These are phyloP conservation scores for Hydrocynus forskahlii DNA, from an alignment of 2,797 vertebrate genomes.

Conservation along the genomic window DNA sequence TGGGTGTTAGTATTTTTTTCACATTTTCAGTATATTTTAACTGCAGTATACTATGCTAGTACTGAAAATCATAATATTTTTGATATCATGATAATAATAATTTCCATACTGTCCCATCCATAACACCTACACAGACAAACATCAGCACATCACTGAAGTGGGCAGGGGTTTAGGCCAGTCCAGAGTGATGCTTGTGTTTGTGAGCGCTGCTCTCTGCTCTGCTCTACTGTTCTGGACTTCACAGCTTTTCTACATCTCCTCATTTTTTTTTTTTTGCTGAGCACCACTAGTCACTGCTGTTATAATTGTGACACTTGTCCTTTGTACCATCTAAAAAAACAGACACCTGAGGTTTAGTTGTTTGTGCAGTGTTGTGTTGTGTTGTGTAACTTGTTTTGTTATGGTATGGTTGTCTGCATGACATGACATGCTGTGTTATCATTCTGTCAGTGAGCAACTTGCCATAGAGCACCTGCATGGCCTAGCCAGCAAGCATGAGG, in stretches of 20 bases:
- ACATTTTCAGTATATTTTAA: background rate
- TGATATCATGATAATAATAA: background rate
- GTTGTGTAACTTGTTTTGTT: slow-evolving; percentile 21
- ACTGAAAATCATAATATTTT: background rate
- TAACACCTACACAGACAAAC: background rate
- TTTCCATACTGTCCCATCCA: background rate
- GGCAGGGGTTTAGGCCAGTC: background rate
- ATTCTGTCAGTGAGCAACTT: slow-evolving; percentile 43
- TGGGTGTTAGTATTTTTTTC: too few species aligned
- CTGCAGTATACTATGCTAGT: background rate
- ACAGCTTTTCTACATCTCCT: background rate
- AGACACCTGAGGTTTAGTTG: background rate
- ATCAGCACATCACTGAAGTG: background rate
- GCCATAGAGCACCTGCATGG: slow-evolving; percentile 69
- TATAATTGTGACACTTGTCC: slow-evolving; percentile 37
- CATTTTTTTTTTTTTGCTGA: slow-evolving; percentile 31
- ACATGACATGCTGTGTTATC: slow-evolving; percentile 33
- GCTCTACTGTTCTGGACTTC: slow-evolving; percentile 51
- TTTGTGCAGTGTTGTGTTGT: slow-evolving; percentile 13
- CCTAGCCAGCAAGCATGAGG: slow-evolving; percentile 70
- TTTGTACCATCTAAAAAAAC: slow-evolving; percentile 19
- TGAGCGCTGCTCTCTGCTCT: slow-evolving; percentile 66
- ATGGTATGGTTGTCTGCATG: slow-evolving; percentile 50
- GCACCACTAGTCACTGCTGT: slow-evolving; percentile 37
- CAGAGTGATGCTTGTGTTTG: slow-evolving; percentile 1